These are phyloP conservation scores for Eptatretus atami DNA, from an alignment of 2,797 vertebrate genomes.

Conservation along the genomic window DNA sequence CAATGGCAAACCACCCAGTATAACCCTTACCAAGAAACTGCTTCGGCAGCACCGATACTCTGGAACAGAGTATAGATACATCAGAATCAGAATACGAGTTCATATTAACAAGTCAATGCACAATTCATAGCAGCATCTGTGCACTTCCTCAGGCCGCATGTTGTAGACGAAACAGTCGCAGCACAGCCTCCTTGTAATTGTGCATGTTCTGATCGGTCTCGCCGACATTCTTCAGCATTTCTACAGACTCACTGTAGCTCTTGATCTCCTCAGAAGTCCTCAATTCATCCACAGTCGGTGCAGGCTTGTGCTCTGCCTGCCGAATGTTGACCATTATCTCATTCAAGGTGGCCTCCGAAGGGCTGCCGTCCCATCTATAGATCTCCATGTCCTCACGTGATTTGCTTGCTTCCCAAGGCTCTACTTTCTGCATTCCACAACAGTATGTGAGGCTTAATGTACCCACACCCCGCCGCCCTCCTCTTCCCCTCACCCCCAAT, in stretches of 20 bases:
- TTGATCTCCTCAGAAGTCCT: slow-evolving; percentile 24
- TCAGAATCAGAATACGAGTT: no score
- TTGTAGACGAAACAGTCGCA: slow-evolving; percentile 23
- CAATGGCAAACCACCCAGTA: no score
- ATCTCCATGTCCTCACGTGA: slow-evolving; percentile 52
- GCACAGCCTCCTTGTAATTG: slow-evolving; percentile 53
- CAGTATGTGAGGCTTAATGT: background rate
- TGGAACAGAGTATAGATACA: no score
- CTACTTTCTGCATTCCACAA: slow-evolving; percentile 35
- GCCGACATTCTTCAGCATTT: slow-evolving; percentile 39
- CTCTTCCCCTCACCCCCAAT: no score
- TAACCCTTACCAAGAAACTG: no score
- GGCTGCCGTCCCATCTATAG: slow-evolving; percentile 50
- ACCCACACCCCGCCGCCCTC: no score
- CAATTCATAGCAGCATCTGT: no score
- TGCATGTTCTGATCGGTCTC: slow-evolving; percentile 27
- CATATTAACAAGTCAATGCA: no score
- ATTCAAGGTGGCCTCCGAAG: slow-evolving; percentile 34
- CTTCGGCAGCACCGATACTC: no score
- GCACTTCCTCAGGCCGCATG: no score
- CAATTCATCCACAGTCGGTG: slow-evolving; percentile 20
- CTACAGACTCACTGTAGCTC: slow-evolving; percentile 31
- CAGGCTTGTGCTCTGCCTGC: slow-evolving; percentile 11
- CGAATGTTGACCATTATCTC: slow-evolving; percentile 23
- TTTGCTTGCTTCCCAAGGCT: slow-evolving; percentile 50